Conservation (phyloP, 2,888 invertebrate species). For the Parascotia fuliginaria region DNA sequence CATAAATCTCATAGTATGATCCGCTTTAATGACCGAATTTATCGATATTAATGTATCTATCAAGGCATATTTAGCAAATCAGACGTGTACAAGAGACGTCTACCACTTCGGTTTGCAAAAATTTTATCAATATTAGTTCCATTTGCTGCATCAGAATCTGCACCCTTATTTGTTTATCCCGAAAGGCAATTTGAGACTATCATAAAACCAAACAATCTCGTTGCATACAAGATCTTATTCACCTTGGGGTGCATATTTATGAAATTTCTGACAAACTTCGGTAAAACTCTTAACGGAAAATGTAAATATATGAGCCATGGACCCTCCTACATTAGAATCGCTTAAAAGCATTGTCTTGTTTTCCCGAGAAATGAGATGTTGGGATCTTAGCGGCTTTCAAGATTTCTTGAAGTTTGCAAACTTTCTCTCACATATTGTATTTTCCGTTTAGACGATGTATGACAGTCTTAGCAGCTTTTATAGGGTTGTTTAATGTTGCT, state of each 20-base stretch:
- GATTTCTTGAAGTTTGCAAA: constrained; percentile 56
- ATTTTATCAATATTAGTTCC: not conserved
- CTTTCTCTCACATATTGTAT: constrained; percentile 50
- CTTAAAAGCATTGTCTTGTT: constrained; percentile 84
- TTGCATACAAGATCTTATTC: constrained; percentile 33
- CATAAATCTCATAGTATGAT: too few species aligned
- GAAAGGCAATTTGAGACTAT: not conserved
- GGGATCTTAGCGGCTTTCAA: constrained; percentile 52
- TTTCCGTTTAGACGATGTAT: constrained; percentile 36
- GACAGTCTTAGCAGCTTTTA: constrained; percentile 33
- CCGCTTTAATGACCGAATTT: too few species aligned
- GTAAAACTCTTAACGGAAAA: constrained; percentile 52
- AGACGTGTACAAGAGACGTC: too few species aligned
- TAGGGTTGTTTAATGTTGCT: constrained; percentile 9
- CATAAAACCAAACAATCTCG: constrained; percentile 10
- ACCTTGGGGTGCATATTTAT: constrained; percentile 51
- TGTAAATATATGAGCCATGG: constrained; percentile 65
- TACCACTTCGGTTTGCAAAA: too few species aligned
- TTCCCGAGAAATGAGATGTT: constrained; percentile 62
- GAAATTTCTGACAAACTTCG: constrained; percentile 50
- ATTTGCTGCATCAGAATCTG: not conserved
- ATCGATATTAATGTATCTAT: too few species aligned
- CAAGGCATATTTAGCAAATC: too few species aligned
- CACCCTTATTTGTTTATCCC: not conserved
- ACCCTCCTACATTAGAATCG: constrained; percentile 71